These are phyloP conservation scores for Rhaphigaster nebulosa DNA, from an alignment of 2,888 invertebrate species.

Conservation along the genomic window DNA sequence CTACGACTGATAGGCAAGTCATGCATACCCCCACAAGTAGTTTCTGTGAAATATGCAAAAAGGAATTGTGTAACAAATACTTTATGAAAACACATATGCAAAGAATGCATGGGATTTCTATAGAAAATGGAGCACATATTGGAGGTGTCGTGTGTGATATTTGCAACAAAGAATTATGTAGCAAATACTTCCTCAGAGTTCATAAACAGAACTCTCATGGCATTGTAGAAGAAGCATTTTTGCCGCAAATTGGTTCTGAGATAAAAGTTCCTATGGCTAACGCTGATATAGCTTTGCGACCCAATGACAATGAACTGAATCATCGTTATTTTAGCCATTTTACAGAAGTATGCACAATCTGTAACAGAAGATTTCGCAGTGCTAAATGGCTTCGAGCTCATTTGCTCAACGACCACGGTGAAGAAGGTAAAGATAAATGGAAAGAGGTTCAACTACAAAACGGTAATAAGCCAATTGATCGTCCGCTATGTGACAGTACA, in stretches of 20 bases:
- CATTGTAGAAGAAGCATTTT: conserved; percentile 85
- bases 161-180: conserved; percentile 97
- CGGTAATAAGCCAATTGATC: conserved; percentile 59
- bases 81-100: conserved; percentile 99
- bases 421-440: conserved; percentile 76
- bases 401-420: conserved; percentile 87
- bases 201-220: conserved; percentile 99
- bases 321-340: conserved; percentile 78
- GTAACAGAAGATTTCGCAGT: conserved; percentile 88
- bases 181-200: conserved; percentile 96
- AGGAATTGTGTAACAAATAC: conserved; percentile 99
- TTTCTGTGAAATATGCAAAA: conserved; percentile 98
- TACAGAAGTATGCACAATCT: conserved; percentile 86
- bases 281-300: conserved; percentile 69
- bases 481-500: conserved; percentile 55
- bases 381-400: conserved; percentile 91
- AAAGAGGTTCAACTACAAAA: conserved; percentile 71
- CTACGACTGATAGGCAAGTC: conserved; percentile 63
- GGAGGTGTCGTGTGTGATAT: conserved; percentile 97
- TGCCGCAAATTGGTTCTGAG: conserved; percentile 65
- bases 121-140: conserved; percentile 91
- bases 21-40: conserved; percentile 77
- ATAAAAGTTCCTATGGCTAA: conserved; percentile 63
- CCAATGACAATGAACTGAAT: conserved; percentile 73
- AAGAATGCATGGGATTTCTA: conserved; percentile 96